Evolutionary conservation across 2,888 invertebrate genomes (phyloP).

Genomic region (Coelinius sp.): DNA sequence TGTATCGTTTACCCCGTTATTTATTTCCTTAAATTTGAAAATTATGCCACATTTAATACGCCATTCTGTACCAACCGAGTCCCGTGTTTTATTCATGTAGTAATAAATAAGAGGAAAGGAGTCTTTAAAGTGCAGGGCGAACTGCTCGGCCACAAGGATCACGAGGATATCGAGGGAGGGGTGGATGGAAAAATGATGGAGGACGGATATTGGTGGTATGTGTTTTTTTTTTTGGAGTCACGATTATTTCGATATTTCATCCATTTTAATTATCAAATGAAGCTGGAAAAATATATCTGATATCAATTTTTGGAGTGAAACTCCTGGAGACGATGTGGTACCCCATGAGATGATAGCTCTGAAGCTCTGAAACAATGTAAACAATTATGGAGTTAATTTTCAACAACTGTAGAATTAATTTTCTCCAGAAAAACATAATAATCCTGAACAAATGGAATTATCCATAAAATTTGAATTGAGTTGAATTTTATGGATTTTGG

Average conservation of each 20-base stretch:
- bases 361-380: too few species aligned
- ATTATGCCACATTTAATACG: constrained; percentile 69
- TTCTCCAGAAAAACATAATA: constrained; percentile 38
- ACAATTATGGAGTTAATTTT: too few species aligned
- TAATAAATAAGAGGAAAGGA: constrained; percentile 66
- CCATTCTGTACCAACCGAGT: constrained; percentile 47
- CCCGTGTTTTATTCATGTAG: constrained; percentile 69
- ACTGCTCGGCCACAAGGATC: constrained; percentile 5
- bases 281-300: too few species aligned
- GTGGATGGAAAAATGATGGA: constrained; percentile 6
- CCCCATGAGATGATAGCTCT: too few species aligned
- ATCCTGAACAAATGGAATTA: constrained; percentile 28
- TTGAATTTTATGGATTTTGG: not conserved
- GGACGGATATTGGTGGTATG: not conserved
- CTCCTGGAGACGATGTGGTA: too few species aligned
- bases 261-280: constrained; percentile 35
- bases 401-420: too few species aligned
- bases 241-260: constrained; percentile 30
- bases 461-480: not conserved
- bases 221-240: constrained; percentile 27
- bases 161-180: not conserved
- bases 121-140: constrained; percentile 56
- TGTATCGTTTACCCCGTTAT: constrained; percentile 68
- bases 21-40: constrained; percentile 69
- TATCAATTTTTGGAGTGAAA: too few species aligned